phyloP scores from a whole-genome alignment of 1,140 invertebrate genomes.

The Pollicipes pollicipes region DNA sequence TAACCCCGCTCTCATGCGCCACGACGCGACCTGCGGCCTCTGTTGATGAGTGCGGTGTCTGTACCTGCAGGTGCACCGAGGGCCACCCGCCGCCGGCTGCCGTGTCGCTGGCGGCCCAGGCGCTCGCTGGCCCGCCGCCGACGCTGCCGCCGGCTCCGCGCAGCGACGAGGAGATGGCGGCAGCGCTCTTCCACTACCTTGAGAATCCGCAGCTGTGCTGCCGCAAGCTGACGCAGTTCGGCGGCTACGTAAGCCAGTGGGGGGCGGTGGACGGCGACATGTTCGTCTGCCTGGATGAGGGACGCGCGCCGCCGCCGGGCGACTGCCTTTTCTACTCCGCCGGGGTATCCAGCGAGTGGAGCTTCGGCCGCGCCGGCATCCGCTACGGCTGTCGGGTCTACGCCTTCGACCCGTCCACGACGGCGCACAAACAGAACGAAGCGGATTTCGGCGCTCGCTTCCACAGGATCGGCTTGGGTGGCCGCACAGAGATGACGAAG shows the following conservation, averaged over 20 bases:
- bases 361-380: slow-evolving; percentile 18
- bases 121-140: neutral
- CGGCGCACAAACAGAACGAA: neutral
- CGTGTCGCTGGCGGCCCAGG: too few relatives aligned
- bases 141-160: neutral
- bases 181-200: neutral
- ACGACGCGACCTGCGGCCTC: too few relatives aligned
- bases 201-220: neutral
- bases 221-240: neutral
- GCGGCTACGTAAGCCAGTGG: neutral
- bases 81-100: too few relatives aligned
- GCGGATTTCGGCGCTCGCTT: neutral
- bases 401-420: slow-evolving; percentile 10
- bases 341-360: slow-evolving; percentile 21
- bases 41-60: too few relatives aligned
- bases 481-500: neutral
- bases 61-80: too few relatives aligned
- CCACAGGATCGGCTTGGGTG: neutral
- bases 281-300: slow-evolving; percentile 14
- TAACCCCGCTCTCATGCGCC: too few relatives aligned
- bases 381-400: slow-evolving; percentile 18
- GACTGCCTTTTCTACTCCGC: slow-evolving; percentile 19
- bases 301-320: neutral
- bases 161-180: neutral
- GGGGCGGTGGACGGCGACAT: slow-evolving; percentile 8